Base-by-base conservation (phyloP, 2,797 vertebrate genomes). In the Crenichthys baileyi region DNA sequence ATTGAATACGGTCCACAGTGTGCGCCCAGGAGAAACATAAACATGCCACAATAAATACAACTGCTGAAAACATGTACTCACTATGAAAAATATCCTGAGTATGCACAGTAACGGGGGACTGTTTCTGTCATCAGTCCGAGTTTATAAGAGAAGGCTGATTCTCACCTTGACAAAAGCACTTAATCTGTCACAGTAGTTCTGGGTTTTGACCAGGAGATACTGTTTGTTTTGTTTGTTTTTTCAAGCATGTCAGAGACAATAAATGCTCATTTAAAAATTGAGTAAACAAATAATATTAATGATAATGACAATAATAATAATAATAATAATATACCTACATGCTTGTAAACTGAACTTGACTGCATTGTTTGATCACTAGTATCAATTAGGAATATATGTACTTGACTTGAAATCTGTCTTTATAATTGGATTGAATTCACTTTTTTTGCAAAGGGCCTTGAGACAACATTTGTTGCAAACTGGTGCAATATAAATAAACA, bases 71-170 rank as follows among this genome's bases (percentile, higher is more conserved):
- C 5, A 70, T 2, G 24, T 24, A 46, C 36, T 24, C 9, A 41
- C 36, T 12, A 67, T 46, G 15, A 70, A 46, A 46, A 70, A 70
- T 70, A 70, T 44, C 39, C 22, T 24, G 11, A 44, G 65, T n/a
- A 68, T 26, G 24, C 7, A 46, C 6, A 70, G 41, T 7, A 5
- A n/a, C n/a, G 22, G 24, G 24, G 12, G 24, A 48, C 5, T 46
- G 24, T 70, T 46, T 48, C 41, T 46, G 44, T 46, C 67, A 48
- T 46, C 13, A 48, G 67, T 70, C 67, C 67, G n/a, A 70, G 13
- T 70, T 70, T 70, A 26, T 70, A 70, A 46, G 12, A 8, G 67
- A 48, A 26, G 67, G 44, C 24, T 70, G 67, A 70, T 70, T 70
- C 41, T 26, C n/a, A 26, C 67, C 44, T 46, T 70, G 41, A 70